phyloP scores from a whole-genome alignment of 2,888 invertebrate species.

The Petrolisthes manimaculis region DNA sequence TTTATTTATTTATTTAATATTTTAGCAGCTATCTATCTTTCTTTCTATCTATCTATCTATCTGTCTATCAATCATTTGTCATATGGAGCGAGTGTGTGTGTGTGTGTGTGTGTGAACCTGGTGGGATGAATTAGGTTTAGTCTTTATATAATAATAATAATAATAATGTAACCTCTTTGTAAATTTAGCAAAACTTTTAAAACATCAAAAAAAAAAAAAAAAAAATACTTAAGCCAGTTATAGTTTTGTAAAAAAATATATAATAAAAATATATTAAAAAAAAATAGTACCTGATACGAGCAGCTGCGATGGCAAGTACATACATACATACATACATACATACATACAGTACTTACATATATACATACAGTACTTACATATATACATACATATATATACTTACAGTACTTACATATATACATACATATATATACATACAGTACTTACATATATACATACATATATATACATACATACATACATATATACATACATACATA shows the following conservation, averaged over 20 bases:
- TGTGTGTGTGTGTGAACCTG: not conserved
- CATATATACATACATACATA: too few relatives aligned
- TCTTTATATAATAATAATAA: not conserved
- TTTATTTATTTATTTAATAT: not conserved
- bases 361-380: too few relatives aligned
- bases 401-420: too few relatives aligned
- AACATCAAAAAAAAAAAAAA: not conserved
- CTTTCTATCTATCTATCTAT: too few relatives aligned
- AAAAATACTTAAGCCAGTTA: conserved; percentile 9
- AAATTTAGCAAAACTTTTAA: not conserved
- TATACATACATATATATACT: too few relatives aligned
- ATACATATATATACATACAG: too few relatives aligned
- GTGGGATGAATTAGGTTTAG: not conserved
- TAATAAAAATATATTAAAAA: not conserved
- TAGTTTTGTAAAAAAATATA: not conserved
- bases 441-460: too few relatives aligned
- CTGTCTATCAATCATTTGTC: too few relatives aligned
- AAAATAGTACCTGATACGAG: not conserved
- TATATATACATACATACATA: too few relatives aligned
- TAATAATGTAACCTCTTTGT: not conserved
- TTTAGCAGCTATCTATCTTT: not conserved
- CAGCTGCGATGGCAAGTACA: not conserved
- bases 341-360: too few relatives aligned
- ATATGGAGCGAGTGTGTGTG: too few relatives aligned
- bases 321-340: not conserved